Evolutionary conservation across 2,888 invertebrate genomes (phyloP).

Genomic region (Amblyteles armatorius): DNA sequence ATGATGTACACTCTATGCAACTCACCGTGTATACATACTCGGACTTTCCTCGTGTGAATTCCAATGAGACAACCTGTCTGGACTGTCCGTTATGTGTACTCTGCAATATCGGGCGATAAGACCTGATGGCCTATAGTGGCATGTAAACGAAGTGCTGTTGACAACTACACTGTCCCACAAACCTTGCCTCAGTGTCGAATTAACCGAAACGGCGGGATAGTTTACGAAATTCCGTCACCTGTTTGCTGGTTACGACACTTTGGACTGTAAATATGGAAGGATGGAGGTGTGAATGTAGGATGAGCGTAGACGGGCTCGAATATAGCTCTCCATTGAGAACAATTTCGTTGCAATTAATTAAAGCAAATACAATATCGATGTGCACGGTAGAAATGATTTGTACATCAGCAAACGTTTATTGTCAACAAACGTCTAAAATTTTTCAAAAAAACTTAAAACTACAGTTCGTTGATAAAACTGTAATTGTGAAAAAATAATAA

Average conservation of each 20-base stretch:
- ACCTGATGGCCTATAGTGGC: conserved; percentile 39
- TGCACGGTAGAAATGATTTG: background rate
- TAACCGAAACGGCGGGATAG: conserved; percentile 16
- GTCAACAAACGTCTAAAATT: too few species aligned
- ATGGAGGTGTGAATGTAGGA: background rate
- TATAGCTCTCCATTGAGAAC: background rate
- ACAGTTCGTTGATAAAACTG: background rate
- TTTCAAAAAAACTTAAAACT: background rate
- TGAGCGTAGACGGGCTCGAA: background rate
- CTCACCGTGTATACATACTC: conserved; percentile 34
- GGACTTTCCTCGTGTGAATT: conserved; percentile 57
- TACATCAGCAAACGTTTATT: background rate
- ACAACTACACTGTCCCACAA: conserved; percentile 30
- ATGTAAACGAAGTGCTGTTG: conserved; percentile 39
- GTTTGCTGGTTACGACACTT: conserved; percentile 8
- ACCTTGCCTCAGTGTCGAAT: conserved; percentile 20
- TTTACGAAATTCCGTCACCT: conserved; percentile 13
- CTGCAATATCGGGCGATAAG: conserved; percentile 44
- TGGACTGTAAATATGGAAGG: background rate
- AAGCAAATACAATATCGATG: background rate
- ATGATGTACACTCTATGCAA: conserved; percentile 20
- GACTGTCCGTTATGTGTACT: conserved; percentile 43
- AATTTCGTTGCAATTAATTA: background rate
- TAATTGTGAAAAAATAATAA: too few species aligned
- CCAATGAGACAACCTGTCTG: conserved; percentile 63